phyloP scores from a whole-genome alignment of 2,888 invertebrate species.

The Stenodera caucasica region DNA sequence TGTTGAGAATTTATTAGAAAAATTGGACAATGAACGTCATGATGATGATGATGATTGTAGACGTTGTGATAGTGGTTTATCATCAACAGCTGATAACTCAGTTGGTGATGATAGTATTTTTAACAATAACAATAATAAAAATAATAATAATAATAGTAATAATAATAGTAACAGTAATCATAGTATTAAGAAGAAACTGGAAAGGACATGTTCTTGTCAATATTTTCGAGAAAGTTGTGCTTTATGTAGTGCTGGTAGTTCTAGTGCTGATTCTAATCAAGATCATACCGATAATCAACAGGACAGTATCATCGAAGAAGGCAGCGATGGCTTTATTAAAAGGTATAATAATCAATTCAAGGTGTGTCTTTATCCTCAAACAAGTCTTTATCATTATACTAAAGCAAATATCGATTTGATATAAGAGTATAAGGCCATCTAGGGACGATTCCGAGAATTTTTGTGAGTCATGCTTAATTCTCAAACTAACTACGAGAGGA shows the following conservation, averaged over 20 bases:
- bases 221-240: slow-evolving; percentile 53
- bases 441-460: too few species aligned
- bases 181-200: slow-evolving; percentile 56
- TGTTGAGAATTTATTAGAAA: slow-evolving; percentile 54
- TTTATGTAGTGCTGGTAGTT: slow-evolving; percentile 51
- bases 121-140: slow-evolving; percentile 38
- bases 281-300: slow-evolving; percentile 55
- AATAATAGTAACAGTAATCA: slow-evolving; percentile 54
- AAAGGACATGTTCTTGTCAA: slow-evolving; percentile 55
- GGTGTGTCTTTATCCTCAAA: too few species aligned
- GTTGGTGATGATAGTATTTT: slow-evolving; percentile 46
- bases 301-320: slow-evolving; percentile 54
- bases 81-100: slow-evolving; percentile 56
- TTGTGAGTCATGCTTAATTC: too few species aligned
- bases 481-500: too few species aligned
- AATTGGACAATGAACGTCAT: slow-evolving; percentile 58
- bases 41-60: slow-evolving; percentile 61
- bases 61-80: slow-evolving; percentile 59
- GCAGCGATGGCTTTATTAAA: slow-evolving; percentile 52
- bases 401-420: too few species aligned
- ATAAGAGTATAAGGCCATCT: too few species aligned
- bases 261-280: slow-evolving; percentile 54
- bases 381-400: too few species aligned
- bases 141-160: too few species aligned
- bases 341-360: too few species aligned